These are phyloP conservation scores for Nephila pilipes DNA, from an alignment of 1,140 invertebrate genomes.

Conservation along the genomic window DNA sequence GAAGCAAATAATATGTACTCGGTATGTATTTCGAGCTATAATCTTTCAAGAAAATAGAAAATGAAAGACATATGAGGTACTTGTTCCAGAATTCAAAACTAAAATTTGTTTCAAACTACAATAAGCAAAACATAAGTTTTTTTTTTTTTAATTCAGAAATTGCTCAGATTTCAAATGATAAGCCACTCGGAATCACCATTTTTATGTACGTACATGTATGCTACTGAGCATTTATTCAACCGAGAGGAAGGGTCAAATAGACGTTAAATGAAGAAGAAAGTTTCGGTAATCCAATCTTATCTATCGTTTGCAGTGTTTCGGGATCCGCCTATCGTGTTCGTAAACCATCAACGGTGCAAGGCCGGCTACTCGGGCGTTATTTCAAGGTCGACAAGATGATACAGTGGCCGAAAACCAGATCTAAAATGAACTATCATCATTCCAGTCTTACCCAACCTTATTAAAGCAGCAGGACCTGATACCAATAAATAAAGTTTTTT, in stretches of 20 bases:
- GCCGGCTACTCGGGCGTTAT: conserved; percentile 16
- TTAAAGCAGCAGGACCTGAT: conserved; percentile 37
- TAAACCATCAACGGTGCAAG: not conserved
- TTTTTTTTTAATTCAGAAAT: too few relatives aligned
- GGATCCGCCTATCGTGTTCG: conserved; percentile 4
- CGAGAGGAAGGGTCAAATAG: not conserved
- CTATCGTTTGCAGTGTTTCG: not conserved
- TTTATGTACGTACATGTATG: not conserved
- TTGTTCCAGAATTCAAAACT: too few relatives aligned
- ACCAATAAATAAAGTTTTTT: conserved; percentile 29
- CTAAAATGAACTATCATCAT: conserved; percentile 25
- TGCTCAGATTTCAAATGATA: too few relatives aligned
- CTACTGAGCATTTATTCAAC: not conserved
- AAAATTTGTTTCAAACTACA: too few relatives aligned
- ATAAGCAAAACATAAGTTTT: not conserved
- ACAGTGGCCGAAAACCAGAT: conserved; percentile 40
- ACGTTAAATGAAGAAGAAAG: not conserved
- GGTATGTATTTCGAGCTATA: too few relatives aligned
- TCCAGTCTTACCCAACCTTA: conserved; percentile 24
- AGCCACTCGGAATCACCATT: too few relatives aligned
- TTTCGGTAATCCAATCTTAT: conserved; percentile 19
- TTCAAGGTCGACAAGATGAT: conserved; percentile 44
- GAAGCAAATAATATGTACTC: too few relatives aligned
- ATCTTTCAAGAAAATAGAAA: too few relatives aligned
- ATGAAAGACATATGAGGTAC: too few relatives aligned